Evolutionary conservation across 2,888 invertebrate species (phyloP).

Genomic region (Poecilobothrus nobilitatus): DNA sequence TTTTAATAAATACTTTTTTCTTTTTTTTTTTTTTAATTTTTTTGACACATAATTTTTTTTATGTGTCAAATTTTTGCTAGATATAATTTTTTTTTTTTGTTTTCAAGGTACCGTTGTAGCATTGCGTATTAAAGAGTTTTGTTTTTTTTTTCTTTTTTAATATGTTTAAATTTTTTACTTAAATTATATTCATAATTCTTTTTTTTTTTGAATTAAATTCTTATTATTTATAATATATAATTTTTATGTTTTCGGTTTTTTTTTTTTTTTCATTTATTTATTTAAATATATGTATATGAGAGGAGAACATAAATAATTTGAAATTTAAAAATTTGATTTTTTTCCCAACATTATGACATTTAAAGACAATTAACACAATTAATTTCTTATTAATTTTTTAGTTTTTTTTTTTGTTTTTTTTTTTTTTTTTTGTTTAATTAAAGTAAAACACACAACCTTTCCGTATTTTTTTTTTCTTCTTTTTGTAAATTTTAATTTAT

Average conservation of each 20-base stretch:
- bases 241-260: background rate
- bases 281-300: background rate
- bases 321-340: conserved; percentile 1
- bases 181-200: background rate
- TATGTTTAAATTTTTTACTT: background rate
- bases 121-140: background rate
- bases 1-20: too few species aligned
- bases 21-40: background rate
- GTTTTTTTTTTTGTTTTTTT: too few species aligned
- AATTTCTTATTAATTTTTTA: background rate
- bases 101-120: background rate
- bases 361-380: conserved; percentile 3
- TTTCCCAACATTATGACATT: background rate
- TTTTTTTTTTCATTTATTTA: too few species aligned
- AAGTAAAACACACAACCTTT: conserved; percentile 4
- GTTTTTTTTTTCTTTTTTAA: too few species aligned
- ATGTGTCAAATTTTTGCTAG: background rate
- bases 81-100: too few species aligned
- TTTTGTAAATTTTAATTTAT: background rate
- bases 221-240: background rate
- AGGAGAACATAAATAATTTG: background rate
- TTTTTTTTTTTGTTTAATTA: background rate
- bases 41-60: background rate
- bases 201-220: background rate
- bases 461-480: background rate